Conservation (phyloP, 2,113 vertebrate genomes). For the Dermatemys mawii region DNA sequence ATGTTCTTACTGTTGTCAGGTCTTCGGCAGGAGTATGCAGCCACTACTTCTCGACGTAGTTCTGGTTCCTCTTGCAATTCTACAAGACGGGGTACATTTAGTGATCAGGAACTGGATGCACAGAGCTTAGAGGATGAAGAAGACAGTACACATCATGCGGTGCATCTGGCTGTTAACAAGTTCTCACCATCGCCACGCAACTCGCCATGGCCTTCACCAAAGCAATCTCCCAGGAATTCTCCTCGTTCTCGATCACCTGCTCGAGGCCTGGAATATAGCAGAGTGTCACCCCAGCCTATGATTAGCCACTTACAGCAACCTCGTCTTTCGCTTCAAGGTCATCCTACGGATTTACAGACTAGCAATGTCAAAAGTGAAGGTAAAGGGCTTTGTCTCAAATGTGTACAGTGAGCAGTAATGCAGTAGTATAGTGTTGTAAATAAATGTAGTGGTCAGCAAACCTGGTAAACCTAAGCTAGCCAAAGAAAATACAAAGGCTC, state of each 20-base stretch:
- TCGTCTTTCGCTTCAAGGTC: conserved; percentile 94
- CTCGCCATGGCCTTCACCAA: conserved; percentile 93
- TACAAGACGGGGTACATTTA: conserved; percentile 91
- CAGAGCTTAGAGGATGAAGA: conserved; percentile 98
- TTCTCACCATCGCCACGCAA: conserved; percentile 95
- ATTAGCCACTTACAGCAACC: conserved; percentile 96
- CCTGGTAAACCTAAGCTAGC: not conserved
- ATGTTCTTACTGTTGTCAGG: conserved; percentile 74
- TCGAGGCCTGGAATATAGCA: conserved; percentile 90
- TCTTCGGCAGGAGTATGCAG: conserved; percentile 96
- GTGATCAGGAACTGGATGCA: conserved; percentile 96
- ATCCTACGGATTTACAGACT: conserved; percentile 90
- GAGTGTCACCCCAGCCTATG: conserved; percentile 93
- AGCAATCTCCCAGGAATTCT: conserved; percentile 90
- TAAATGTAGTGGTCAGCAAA: not conserved
- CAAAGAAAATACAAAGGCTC: not conserved
- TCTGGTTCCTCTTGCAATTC: conserved; percentile 98
- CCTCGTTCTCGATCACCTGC: conserved; percentile 95
- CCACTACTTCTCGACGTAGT: conserved; percentile 92
- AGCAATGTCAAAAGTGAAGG: conserved; percentile 96
- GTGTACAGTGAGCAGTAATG: not conserved
- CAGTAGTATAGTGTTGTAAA: not conserved
- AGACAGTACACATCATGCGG: conserved; percentile 87
- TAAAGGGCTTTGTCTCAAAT: conserved; percentile 59
- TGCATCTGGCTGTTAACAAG: conserved; percentile 88